Evolutionary conservation across 2,888 invertebrate genomes (phyloP).

Genomic region (Cyrtodaria siliqua): DNA sequence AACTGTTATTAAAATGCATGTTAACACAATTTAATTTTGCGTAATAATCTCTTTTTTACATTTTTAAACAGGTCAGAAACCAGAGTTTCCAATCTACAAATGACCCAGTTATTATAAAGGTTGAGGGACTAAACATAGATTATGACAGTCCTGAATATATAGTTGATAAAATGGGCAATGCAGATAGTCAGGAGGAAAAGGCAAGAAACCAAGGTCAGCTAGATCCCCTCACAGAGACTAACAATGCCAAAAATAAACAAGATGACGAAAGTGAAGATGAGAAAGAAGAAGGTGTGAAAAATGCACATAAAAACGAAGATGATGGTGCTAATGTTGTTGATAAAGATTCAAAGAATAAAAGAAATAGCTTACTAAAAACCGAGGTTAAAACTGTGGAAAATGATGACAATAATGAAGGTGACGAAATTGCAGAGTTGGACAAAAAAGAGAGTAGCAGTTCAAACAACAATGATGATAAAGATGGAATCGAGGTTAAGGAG

Average conservation of each 20-base stretch:
- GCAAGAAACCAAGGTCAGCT: slow-evolving; percentile 1
- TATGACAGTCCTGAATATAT: slow-evolving; percentile 16
- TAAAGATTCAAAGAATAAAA: slow-evolving; percentile 1
- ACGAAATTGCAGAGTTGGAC: neutral
- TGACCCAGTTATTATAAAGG: slow-evolving; percentile 39
- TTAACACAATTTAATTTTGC: too few relatives aligned
- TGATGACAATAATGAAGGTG: slow-evolving; percentile 6
- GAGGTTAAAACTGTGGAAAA: neutral
- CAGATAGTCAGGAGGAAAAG: slow-evolving; percentile 8
- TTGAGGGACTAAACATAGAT: slow-evolving; percentile 37
- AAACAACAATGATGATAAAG: slow-evolving; percentile 16
- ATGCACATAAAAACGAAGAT: slow-evolving; percentile 3
- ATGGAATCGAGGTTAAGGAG: too few relatives aligned
- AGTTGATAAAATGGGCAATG: slow-evolving; percentile 39
- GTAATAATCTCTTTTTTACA: too few relatives aligned
- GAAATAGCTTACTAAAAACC: neutral
- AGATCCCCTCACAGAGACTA: slow-evolving; percentile 13
- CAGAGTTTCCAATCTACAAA: neutral
- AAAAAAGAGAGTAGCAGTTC: neutral
- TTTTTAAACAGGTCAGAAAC: too few relatives aligned
- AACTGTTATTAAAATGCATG: too few relatives aligned
- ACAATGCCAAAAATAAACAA: slow-evolving; percentile 6
- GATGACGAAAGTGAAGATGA: slow-evolving; percentile 4
- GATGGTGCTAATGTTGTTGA: slow-evolving; percentile 9
- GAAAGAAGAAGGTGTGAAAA: neutral